These are phyloP conservation scores for Tetraodon nigroviridis DNA, from an alignment of 2,113 vertebrate species.

Conservation along the genomic window DNA sequence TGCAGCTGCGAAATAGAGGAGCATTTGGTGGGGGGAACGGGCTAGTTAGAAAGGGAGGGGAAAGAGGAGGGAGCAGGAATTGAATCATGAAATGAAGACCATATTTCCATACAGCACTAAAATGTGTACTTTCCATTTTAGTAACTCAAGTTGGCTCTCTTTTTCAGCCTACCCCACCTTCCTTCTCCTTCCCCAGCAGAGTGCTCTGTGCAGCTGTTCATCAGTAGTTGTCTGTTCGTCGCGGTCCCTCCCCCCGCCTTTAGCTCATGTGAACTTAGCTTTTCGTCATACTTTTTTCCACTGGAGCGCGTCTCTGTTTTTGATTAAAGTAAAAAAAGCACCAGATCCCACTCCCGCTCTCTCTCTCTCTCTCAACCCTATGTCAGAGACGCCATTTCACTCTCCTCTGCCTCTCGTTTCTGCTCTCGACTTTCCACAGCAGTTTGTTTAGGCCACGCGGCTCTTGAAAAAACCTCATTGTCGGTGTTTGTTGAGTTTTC, in stretches of 20 bases:
- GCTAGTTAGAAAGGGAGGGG: conserved; percentile 48
- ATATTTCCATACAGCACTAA: conserved; percentile 67
- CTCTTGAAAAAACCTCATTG: conserved; percentile 58
- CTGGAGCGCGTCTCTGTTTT: conserved; percentile 59
- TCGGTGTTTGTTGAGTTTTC: conserved; percentile 65
- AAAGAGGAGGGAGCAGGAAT: conserved; percentile 55
- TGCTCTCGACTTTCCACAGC: conserved; percentile 33
- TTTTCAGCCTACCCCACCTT: conserved; percentile 6
- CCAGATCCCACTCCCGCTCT: conserved; percentile 27
- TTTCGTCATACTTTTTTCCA: conserved; percentile 67
- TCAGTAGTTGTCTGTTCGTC: conserved; percentile 66
- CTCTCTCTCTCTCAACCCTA: conserved; percentile 28
- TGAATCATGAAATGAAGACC: conserved; percentile 77
- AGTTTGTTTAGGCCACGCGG: conserved; percentile 68
- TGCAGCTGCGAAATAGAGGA: conserved; percentile 59
- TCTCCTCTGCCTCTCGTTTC: neutral
- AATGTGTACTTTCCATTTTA: conserved; percentile 68
- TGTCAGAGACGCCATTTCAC: conserved; percentile 48
- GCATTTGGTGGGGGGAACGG: conserved; percentile 36
- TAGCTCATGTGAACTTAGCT: conserved; percentile 62
- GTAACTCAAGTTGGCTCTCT: conserved; percentile 27
- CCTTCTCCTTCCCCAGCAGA: conserved; percentile 15
- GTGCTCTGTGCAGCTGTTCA: conserved; percentile 53
- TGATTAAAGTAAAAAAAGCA: conserved; percentile 61
- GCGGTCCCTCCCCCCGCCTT: conserved; percentile 20